Evolutionary conservation across 2,113 vertebrate species (phyloP).

Genomic region (Scomber colias): DNA sequence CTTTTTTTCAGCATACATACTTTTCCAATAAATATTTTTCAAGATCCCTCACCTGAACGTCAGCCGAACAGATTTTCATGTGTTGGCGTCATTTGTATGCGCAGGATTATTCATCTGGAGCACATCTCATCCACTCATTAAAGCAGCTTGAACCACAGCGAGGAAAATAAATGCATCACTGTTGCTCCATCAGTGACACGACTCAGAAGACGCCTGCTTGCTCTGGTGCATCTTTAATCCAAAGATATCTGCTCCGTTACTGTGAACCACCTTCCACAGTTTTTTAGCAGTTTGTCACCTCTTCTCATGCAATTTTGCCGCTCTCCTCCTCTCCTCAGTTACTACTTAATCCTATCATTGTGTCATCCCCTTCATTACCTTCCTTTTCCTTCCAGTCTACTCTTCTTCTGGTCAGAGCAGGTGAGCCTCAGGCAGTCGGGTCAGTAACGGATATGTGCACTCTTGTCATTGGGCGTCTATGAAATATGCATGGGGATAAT

Average conservation of each 20-base stretch:
- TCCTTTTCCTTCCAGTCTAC: slow-evolving; percentile 18
- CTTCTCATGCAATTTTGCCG: not conserved
- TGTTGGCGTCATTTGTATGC: slow-evolving; percentile 42
- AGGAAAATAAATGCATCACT: slow-evolving; percentile 31
- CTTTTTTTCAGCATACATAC: no score
- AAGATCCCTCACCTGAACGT: slow-evolving; percentile 67
- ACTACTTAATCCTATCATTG: slow-evolving; percentile 45
- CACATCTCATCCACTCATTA: slow-evolving; percentile 35
- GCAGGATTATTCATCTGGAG: slow-evolving; percentile 4
- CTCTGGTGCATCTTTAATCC: slow-evolving; percentile 47
- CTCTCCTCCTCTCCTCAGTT: slow-evolving; percentile 16
- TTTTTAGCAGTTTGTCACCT: slow-evolving; percentile 16
- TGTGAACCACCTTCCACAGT: slow-evolving; percentile 4
- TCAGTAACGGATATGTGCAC: slow-evolving; percentile 79
- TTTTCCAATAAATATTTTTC: not conserved
- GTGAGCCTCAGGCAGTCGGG: slow-evolving; percentile 16
- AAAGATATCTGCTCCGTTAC: slow-evolving; percentile 2
- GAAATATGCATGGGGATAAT: slow-evolving; percentile 83
- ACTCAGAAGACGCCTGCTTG: not conserved
- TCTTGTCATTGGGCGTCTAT: slow-evolving; percentile 58
- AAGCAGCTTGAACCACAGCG: slow-evolving; percentile 20
- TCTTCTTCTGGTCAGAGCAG: slow-evolving; percentile 25
- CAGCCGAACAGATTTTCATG: slow-evolving; percentile 26
- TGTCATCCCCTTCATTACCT: slow-evolving; percentile 21
- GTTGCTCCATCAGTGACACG: slow-evolving; percentile 6